Conservation (phyloP, 2,888 invertebrate genomes). For the Metalampra italica region DNA sequence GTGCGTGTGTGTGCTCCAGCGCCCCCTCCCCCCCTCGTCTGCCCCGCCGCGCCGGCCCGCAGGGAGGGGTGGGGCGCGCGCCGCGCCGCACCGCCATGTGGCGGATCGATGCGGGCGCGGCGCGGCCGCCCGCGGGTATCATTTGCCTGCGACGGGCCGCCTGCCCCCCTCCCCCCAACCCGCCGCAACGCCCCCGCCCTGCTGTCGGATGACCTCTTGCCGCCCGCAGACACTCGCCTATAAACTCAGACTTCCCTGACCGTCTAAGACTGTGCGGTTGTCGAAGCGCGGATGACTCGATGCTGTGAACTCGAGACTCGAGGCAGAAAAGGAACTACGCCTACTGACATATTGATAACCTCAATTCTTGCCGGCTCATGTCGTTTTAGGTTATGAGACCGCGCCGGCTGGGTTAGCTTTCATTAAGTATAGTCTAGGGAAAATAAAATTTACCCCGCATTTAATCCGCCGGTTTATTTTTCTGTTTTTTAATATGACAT, state of each 20-base stretch:
- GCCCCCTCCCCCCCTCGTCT: too few relatives aligned
- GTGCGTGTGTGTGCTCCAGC: constrained; percentile 40
- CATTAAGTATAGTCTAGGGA: too few relatives aligned
- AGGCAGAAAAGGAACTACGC: not conserved
- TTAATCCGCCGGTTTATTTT: too few relatives aligned
- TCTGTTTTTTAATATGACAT: too few relatives aligned
- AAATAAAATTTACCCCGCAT: not conserved
- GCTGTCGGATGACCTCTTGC: constrained; percentile 32
- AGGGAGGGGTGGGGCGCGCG: constrained; percentile 28
- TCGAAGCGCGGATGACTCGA: constrained; percentile 3
- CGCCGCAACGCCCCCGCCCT: not conserved
- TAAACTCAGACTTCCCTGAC: constrained; percentile 21
- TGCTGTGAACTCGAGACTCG: not conserved
- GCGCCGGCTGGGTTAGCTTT: not conserved
- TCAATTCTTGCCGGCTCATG: not conserved
- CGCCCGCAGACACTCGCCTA: constrained; percentile 23
- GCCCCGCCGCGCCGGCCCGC: too few relatives aligned
- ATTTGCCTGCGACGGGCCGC: constrained; percentile 66
- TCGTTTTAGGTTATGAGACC: not conserved
- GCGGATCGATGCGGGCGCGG: constrained; percentile 70
- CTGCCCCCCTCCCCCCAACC: constrained; percentile 7
- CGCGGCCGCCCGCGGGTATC: constrained; percentile 46
- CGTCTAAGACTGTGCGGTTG: constrained; percentile 3
- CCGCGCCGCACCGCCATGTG: constrained; percentile 40
- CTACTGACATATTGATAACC: not conserved